phyloP scores from a whole-genome alignment of 2,797 vertebrate species.

The Lagorchestes hirsutus region DNA sequence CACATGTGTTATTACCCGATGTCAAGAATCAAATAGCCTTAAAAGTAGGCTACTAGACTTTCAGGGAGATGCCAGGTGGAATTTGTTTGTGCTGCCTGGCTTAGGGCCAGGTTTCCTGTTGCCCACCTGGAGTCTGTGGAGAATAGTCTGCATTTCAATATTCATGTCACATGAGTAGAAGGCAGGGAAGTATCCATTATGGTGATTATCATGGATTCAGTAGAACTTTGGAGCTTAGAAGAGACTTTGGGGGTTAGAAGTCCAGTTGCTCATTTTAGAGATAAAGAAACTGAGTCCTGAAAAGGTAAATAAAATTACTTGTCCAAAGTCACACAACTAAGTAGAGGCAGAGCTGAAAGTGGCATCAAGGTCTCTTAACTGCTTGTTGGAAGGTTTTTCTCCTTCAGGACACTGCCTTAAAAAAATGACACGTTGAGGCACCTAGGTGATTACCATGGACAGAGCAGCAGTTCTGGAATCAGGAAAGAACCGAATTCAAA shows the following conservation, averaged over 20 bases:
- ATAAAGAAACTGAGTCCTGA: neutral
- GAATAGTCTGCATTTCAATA: neutral
- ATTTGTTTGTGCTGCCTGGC: slow-evolving; percentile 8
- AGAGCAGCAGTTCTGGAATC: too few relatives aligned
- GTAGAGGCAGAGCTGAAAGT: neutral
- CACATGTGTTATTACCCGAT: neutral
- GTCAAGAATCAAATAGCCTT: neutral
- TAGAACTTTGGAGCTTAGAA: neutral
- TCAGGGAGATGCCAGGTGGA: neutral
- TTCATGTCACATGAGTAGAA: neutral
- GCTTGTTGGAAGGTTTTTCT: too few relatives aligned
- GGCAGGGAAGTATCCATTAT: neutral
- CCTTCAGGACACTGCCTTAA: neutral
- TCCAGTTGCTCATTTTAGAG: slow-evolving; percentile 6
- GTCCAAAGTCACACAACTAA: neutral
- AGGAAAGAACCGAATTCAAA: too few relatives aligned
- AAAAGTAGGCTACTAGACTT: too few relatives aligned
- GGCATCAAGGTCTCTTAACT: neutral
- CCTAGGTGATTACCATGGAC: too few relatives aligned
- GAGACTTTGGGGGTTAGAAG: neutral
- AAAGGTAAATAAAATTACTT: neutral
- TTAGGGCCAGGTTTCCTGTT: neutral
- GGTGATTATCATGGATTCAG: neutral
- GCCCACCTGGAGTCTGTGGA: neutral
- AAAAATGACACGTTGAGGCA: too few relatives aligned